These are phyloP conservation scores for Penaeus vannamei DNA, from an alignment of 1,140 invertebrate species.

Conservation along the genomic window DNA sequence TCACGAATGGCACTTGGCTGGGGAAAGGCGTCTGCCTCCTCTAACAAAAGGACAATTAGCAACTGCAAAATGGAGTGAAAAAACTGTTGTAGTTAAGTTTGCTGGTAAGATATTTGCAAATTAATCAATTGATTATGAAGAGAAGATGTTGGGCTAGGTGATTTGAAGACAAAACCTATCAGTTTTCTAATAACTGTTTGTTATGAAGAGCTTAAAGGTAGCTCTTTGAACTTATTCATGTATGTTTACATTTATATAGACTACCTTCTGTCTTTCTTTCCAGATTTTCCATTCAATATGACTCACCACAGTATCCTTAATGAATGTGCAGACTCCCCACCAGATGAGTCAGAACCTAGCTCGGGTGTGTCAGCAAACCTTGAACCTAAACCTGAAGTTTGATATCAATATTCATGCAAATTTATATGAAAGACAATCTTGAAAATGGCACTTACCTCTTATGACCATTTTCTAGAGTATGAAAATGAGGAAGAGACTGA, in stretches of 20 bases:
- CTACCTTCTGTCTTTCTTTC: background rate
- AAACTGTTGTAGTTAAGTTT: slow-evolving; percentile 45
- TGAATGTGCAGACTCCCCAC: slow-evolving; percentile 52
- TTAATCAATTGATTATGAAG: background rate
- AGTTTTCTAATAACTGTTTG: no score
- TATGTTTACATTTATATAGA: background rate
- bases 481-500: slow-evolving; percentile 55
- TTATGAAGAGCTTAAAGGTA: background rate
- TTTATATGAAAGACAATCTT: no score
- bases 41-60: no score
- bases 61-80: slow-evolving; percentile 45
- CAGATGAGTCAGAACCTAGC: slow-evolving; percentile 54
- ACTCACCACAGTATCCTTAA: slow-evolving; percentile 44
- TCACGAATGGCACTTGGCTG: no score
- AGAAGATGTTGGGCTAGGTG: background rate
- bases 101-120: background rate
- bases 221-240: background rate
- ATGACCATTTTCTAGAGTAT: background rate
- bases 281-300: slow-evolving; percentile 59
- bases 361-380: slow-evolving; percentile 29
- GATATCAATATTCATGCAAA: no score
- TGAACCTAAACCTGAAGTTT: background rate
- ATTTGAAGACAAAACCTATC: background rate
- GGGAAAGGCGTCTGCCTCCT: no score
- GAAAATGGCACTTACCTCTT: background rate